Evolutionary conservation across 1,140 invertebrate species (phyloP).

Genomic region (Cepaea nemoralis): DNA sequence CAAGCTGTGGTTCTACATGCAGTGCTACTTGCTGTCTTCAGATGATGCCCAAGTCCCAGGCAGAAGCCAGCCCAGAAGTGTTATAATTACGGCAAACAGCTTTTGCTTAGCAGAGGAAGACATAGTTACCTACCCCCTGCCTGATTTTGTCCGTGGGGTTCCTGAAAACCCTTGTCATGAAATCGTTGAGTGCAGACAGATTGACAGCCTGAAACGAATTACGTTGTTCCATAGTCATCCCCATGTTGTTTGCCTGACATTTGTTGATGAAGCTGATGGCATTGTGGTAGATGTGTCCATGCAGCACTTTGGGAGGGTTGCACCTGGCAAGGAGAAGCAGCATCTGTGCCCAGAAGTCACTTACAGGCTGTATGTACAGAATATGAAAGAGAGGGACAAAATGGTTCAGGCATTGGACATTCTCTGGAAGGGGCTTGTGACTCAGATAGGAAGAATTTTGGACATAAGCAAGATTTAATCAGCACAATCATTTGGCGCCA

Average conservation of each 20-base stretch:
- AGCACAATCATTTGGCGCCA: too few relatives aligned
- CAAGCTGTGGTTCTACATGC: conserved; percentile 56
- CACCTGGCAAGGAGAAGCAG: conserved; percentile 42
- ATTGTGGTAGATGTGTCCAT: conserved; percentile 62
- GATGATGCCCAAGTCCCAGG: conserved; percentile 41
- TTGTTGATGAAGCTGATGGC: conserved; percentile 66
- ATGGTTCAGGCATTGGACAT: conserved; percentile 61
- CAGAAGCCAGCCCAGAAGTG: conserved; percentile 49
- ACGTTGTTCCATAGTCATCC: conserved; percentile 44
- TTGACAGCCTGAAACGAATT: conserved; percentile 64
- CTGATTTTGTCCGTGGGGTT: conserved; percentile 66
- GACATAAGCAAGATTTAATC: conserved; percentile 33
- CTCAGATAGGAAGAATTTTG: conserved; percentile 49
- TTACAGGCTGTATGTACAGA: conserved; percentile 59
- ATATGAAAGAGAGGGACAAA: conserved; percentile 59
- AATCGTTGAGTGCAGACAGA: conserved; percentile 59
- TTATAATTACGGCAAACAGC: conserved; percentile 66
- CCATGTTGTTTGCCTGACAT: conserved; percentile 59
- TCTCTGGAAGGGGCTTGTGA: conserved; percentile 63
- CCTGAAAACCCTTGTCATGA: conserved; percentile 62
- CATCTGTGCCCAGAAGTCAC: conserved; percentile 58
- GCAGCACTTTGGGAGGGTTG: conserved; percentile 62
- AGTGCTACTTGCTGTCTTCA: conserved; percentile 53
- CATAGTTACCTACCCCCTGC: conserved; percentile 68
- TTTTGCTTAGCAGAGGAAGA: conserved; percentile 65